Evolutionary conservation across 2,888 invertebrate species (phyloP).

Genomic region (Brenthis daphne): DNA sequence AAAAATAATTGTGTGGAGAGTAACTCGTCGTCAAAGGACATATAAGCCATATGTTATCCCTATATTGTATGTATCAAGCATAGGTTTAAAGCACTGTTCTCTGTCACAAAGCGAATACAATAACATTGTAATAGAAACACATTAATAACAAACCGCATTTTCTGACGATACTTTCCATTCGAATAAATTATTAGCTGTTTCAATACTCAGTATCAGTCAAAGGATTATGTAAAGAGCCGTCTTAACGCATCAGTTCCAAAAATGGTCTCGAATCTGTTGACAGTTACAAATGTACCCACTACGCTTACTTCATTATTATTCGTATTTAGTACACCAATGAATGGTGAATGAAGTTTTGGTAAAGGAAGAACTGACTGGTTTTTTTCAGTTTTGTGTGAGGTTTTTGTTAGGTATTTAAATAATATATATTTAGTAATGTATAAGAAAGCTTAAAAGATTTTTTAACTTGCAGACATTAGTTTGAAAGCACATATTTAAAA

Average conservation of each 20-base stretch:
- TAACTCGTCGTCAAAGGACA: too few relatives aligned
- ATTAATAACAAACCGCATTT: slow-evolving; percentile 13
- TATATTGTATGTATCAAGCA: too few relatives aligned
- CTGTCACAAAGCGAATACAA: not conserved
- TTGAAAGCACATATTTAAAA: too few relatives aligned
- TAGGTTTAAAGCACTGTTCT: too few relatives aligned
- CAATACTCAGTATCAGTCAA: slow-evolving; percentile 36
- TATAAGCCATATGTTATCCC: too few relatives aligned
- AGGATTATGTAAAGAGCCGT: slow-evolving; percentile 45
- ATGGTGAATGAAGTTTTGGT: slow-evolving; percentile 37
- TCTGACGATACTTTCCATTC: not conserved
- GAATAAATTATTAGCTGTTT: slow-evolving; percentile 28
- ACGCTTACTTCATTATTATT: slow-evolving; percentile 42
- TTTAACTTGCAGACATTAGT: too few relatives aligned
- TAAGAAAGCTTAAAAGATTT: too few relatives aligned
- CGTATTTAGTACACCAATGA: slow-evolving; percentile 42
- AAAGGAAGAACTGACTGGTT: slow-evolving; percentile 25
- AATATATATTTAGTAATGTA: not conserved
- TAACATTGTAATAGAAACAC: not conserved
- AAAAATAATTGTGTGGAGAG: too few relatives aligned
- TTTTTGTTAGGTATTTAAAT: slow-evolving; percentile 16
- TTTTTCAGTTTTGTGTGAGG: slow-evolving; percentile 17
- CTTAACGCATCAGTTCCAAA: slow-evolving; percentile 43
- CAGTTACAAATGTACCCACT: slow-evolving; percentile 52
- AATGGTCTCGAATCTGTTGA: slow-evolving; percentile 46